Evolutionary conservation across 2,113 vertebrate genomes (phyloP).

Genomic region (Catharus bicknelli): DNA sequence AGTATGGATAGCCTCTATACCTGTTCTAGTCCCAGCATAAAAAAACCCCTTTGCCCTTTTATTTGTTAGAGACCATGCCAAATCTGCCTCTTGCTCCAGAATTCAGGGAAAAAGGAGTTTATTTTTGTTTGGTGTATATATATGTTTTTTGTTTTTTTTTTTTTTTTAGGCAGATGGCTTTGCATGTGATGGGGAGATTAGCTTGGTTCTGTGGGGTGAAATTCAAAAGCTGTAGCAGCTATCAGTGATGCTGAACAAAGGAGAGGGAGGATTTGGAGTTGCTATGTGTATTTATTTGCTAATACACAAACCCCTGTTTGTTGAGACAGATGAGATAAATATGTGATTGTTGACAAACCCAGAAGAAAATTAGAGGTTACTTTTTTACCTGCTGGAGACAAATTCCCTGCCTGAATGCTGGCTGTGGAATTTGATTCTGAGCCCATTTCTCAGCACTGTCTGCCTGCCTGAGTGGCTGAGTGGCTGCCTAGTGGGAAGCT

Average conservation of each 20-base stretch:
- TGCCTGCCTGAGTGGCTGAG: neutral
- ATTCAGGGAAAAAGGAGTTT: neutral
- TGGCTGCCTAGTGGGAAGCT: neutral
- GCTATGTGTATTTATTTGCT: neutral
- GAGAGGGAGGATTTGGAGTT: neutral
- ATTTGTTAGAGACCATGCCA: neutral
- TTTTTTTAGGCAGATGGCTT: neutral
- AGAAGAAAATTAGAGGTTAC: neutral
- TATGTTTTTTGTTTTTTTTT: neutral
- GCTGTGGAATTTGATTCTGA: neutral
- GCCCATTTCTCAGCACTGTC: neutral
- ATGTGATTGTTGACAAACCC: neutral
- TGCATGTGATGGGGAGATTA: accelerated
- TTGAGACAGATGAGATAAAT: neutral
- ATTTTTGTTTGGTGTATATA: neutral
- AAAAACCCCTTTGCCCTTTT: accelerated
- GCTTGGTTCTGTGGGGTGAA: neutral
- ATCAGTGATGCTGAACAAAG: neutral
- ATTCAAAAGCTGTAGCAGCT: neutral
- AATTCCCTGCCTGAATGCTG: neutral
- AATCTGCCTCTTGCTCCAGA: neutral
- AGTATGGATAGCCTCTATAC: neutral
- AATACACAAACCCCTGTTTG: neutral
- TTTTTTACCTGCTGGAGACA: neutral
- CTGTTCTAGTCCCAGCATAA: neutral